A percentile compares a stretch with the other conserved stretches of the same genome.
Conservation (phyloP, 2,797 vertebrate genomes). For the Ambastaia sidthimunki region DNA sequence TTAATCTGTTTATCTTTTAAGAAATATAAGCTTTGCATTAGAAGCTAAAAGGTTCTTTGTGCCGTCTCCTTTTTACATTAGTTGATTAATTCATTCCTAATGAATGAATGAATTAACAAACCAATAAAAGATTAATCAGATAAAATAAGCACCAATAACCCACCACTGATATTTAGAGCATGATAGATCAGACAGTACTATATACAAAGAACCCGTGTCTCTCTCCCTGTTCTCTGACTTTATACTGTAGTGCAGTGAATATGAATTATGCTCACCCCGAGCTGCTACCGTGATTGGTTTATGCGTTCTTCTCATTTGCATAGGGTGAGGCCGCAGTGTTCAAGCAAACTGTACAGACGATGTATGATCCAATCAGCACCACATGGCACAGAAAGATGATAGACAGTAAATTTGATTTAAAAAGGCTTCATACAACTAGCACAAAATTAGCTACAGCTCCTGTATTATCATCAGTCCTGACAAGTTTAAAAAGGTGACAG, state of each 20-base stretch:
- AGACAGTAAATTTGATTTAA: conserved; percentile 46
- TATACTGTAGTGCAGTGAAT: conserved; percentile 13
- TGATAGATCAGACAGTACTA: neutral
- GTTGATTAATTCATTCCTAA: conserved; percentile 43
- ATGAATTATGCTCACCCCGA: conserved; percentile 33
- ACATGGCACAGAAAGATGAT: conserved; percentile 40
- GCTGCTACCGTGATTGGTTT: conserved; percentile 37
- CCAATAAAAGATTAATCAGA: conserved; percentile 14
- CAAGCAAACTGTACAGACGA: conserved; percentile 33
- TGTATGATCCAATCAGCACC: conserved; percentile 44
- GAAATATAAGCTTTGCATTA: conserved; percentile 28
- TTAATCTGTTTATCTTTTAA: conserved; percentile 33
- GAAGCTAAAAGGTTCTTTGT: conserved; percentile 30
- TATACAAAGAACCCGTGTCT: conserved; percentile 34
- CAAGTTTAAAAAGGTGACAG: neutral
- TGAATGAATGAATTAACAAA: conserved; percentile 9
- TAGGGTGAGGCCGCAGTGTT: conserved; percentile 30
- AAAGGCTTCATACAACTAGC: conserved; percentile 29
- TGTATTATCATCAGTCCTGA: conserved; percentile 25
- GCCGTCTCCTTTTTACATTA: conserved; percentile 42
- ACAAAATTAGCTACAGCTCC: conserved; percentile 22
- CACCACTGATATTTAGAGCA: conserved; percentile 13
- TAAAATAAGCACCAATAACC: conserved; percentile 7
- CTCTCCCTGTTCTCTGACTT: conserved; percentile 24
- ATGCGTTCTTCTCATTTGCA: conserved; percentile 37